Evolutionary conservation across 2,113 vertebrate species (phyloP), one percentile per base, ranked within the genome.

Genomic region (Mobula birostris): DNA sequence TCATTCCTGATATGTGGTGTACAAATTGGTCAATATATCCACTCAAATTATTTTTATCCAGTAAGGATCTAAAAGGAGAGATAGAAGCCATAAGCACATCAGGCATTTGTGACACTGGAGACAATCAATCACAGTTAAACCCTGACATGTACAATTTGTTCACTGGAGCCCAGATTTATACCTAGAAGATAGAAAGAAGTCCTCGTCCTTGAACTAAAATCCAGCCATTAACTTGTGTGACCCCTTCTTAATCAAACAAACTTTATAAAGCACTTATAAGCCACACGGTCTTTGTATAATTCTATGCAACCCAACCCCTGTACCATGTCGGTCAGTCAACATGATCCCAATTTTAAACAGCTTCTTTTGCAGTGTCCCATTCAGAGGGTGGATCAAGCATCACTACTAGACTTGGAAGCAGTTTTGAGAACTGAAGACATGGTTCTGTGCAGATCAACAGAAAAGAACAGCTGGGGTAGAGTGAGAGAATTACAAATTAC

Each of bases 121-220:
- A 14, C 36, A 63, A 58, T 87, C 83, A n/a, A 40, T 85, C 82
- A 85, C 21, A 27, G 21, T 87, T 87, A 88, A 88, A 88, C 80
- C 80, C 40, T 80, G 19, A 40, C 40, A 56, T 14, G 17, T 36
- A 79, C 29, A 90, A 66, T 1, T 17, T 5, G 7, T 19, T 32
- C 29, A 88, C 29, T 88, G 0, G 85, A 66, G 85, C 85, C n/a
- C 0, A 66, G 29, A 32, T 90, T 21, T 19, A 29, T 12, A 83
- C 24, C 82, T 85, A 61, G 48, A 85, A 85, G 58, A 85, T 36
- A 56, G 12, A 36, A 79, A 17, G 74, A 77, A 32, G 78, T 80
- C 36, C 32, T 32, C 32, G 36, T n/a, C 78, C 17, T 80, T 48
- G 78, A 12, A 80, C 78, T 80, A n/a, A 5, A 56, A 9, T 21